Base-by-base conservation (phyloP, 2,888 invertebrate species). In the Odiellus spinosus region DNA sequence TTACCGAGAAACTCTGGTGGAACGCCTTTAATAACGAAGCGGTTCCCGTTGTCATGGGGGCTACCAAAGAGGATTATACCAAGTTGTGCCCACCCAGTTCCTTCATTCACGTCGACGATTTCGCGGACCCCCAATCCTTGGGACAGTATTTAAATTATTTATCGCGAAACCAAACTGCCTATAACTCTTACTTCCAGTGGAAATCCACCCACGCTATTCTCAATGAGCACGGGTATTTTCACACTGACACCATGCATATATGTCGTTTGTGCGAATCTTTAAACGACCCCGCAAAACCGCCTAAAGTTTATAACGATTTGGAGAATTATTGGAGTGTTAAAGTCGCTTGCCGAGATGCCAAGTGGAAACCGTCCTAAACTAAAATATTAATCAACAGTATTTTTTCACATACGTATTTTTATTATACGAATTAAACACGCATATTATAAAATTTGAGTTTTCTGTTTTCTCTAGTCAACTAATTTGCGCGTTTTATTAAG, bases 1-100 rank as follows among this genome's bases (percentile, higher is more conserved):
- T 80, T 40, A 80, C 79, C 0, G 80, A 81, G 59, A 81, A 81
- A 60, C 55, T 73, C 1, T 80, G 75, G 64, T 75, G 77, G 69
- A 72, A 79, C 55, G 76, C 75, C 0, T 78, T 73, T 55, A 58
- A 64, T 34, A 55, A 54, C 44, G 45, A 51, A 8, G 34, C 50
- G 12, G 47, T 56, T 26, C 80, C 80, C 0, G 64, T 80, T 3
- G 74, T 80, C 36, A 73, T 77, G 71, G 80, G 80, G 0, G 69
- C 75, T 2, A 60, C 69, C 2, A 60, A 54, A 35, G 49, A 46
- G 41, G 62, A 68, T 58, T 68, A 76, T 53, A 58, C 65, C 20
- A 65, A 59, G 35, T 58, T 78, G 8, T 60, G 80, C 26, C 80
- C 80, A 1, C 76, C 77, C 0, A 60, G 69, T 47, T 80, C 79